Conservation (phyloP, 1,140 invertebrate species). For the Camponotus floridanus region DNA sequence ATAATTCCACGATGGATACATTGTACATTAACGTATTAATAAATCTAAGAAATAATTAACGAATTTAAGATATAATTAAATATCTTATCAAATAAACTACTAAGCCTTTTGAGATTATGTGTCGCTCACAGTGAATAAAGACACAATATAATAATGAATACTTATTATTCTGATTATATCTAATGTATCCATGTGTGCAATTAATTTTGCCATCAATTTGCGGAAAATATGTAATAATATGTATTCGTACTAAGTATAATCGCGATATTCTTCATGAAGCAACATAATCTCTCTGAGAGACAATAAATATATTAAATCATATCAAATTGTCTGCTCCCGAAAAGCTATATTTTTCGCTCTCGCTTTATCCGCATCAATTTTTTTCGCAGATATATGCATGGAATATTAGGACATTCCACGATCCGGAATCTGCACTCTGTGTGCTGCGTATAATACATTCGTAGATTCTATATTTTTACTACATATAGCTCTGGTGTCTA, state of each 20-base stretch:
- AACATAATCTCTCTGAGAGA: not conserved
- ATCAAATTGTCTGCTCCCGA: slow-evolving; percentile 10
- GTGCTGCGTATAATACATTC: slow-evolving; percentile 66
- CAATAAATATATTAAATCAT: slow-evolving; percentile 25
- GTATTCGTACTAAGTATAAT: slow-evolving; percentile 4
- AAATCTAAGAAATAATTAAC: not conserved
- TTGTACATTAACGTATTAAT: slow-evolving; percentile 26
- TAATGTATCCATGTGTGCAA: slow-evolving; percentile 37
- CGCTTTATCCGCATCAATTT: not conserved
- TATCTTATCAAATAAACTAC: slow-evolving; percentile 5
- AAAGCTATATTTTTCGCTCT: slow-evolving; percentile 4
- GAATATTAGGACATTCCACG: slow-evolving; percentile 52
- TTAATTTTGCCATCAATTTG: not conserved
- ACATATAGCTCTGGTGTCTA: slow-evolving; percentile 79
- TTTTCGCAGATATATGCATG: not conserved
- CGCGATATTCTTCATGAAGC: slow-evolving; percentile 11
- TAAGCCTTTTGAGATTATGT: slow-evolving; percentile 3
- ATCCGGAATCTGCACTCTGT: slow-evolving; percentile 65
- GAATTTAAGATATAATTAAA: slow-evolving; percentile 22
- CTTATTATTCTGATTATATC: slow-evolving; percentile 1
- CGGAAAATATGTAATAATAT: slow-evolving; percentile 23
- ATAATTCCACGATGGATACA: slow-evolving; percentile 47
- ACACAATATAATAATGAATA: slow-evolving; percentile 2
- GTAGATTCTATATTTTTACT: slow-evolving; percentile 69
- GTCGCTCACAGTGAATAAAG: slow-evolving; percentile 15